Evolutionary conservation across 2,797 vertebrate species (phyloP).

Genomic region (Pseudochromis fuscus): DNA sequence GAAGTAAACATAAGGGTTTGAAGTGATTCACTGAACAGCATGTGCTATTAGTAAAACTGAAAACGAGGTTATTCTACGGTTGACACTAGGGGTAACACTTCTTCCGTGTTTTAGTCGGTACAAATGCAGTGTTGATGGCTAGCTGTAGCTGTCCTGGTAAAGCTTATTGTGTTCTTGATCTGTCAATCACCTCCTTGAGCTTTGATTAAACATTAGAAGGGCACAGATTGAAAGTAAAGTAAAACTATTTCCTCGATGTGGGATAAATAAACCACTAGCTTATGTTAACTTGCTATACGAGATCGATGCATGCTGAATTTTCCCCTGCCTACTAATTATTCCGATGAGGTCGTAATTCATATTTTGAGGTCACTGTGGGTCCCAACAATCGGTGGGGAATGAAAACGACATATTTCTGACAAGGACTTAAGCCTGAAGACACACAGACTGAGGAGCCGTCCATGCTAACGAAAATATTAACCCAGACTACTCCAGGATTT

Average conservation of each 20-base stretch:
- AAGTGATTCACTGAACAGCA: not conserved
- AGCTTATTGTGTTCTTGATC: not conserved
- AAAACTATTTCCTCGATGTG: too few species aligned
- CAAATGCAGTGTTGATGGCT: too few species aligned
- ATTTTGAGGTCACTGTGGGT: not conserved
- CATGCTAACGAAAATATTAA: not conserved
- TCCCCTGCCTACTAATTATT: fast-evolving
- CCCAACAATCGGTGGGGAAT: fast-evolving
- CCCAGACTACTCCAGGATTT: not conserved
- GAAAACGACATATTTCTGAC: not conserved
- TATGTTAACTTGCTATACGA: not conserved
- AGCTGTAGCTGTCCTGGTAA: not conserved
- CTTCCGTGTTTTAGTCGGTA: not conserved
- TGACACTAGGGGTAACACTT: not conserved
- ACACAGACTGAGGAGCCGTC: not conserved
- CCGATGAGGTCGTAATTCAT: fast-evolving
- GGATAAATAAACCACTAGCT: too few species aligned
- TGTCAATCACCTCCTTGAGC: fast-evolving
- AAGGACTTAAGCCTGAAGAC: not conserved
- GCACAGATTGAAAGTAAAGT: not conserved
- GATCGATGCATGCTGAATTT: not conserved
- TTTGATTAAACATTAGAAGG: not conserved
- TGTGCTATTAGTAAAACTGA: not conserved
- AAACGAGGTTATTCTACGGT: not conserved
- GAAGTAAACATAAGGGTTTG: not conserved